A percentile compares a stretch with the other conserved stretches of the same genome.
phyloP scores from a whole-genome alignment of 2,797 vertebrate genomes.

The Pipistrellus pipistrellus region DNA sequence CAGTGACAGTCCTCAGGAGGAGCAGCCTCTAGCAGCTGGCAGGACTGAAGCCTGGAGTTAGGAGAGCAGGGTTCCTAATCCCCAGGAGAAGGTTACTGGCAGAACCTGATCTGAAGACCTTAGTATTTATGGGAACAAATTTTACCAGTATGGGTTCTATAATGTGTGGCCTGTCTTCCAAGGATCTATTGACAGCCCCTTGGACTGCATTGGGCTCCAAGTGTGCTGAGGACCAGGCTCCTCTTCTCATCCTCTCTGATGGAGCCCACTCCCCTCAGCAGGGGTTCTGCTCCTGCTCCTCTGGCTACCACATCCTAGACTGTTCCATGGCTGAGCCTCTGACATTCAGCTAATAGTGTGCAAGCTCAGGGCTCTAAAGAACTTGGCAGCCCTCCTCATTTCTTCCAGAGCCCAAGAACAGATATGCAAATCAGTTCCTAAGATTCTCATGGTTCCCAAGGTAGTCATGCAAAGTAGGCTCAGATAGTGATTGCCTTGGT shows the following conservation, averaged over 20 bases:
- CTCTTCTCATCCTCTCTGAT: not conserved
- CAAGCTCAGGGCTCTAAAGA: not conserved
- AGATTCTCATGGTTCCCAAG: not conserved
- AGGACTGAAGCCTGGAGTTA: not conserved
- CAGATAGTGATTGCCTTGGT: not conserved
- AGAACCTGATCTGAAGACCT: not conserved
- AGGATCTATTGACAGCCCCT: not conserved
- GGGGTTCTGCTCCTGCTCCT: not conserved
- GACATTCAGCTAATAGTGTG: no score
- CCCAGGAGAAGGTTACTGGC: not conserved
- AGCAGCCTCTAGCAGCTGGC: not conserved
- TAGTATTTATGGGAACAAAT: not conserved
- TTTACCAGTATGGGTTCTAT: not conserved
- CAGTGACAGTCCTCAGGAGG: no score
- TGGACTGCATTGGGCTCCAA: no score
- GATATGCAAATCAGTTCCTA: not conserved
- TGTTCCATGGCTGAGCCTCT: not conserved
- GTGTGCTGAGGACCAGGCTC: not conserved
- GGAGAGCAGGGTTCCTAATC: not conserved
- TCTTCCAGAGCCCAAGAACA: not conserved
- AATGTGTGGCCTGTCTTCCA: no score
- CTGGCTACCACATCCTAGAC: fast-evolving
- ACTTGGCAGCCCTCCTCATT: not conserved
- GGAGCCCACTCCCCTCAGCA: not conserved
- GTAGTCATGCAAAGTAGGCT: not conserved